Base-by-base conservation (phyloP, 2,888 invertebrate species). In the Amblyjoppa fuscipennis region DNA sequence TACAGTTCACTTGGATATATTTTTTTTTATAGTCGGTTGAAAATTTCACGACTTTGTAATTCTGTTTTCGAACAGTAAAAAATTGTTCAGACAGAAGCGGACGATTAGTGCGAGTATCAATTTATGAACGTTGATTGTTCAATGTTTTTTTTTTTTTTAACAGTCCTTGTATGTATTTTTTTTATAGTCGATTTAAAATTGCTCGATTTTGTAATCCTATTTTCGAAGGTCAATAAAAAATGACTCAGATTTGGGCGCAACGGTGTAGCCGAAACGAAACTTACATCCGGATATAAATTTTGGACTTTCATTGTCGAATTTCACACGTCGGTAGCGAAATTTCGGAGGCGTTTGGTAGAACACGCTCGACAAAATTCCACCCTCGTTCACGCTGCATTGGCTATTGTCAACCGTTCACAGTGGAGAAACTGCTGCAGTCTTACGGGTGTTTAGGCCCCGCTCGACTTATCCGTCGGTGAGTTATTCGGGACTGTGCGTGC, bases 391-490 rank as follows among this genome's bases (percentile, higher is more conserved):
- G 31, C 68, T 20, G 70, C 70, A 66, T 51, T 64, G n/a, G 41
- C 64, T 51, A 64, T 82, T 70, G 76, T 76, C 51, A 13, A 13
- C 69, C 49, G 51, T 69, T 74, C 74, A 61, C 25, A 28, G 4
- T 28, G 59, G 56, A 28, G 25, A 53, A 25, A 53, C 28, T 28
- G 31, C 16, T 28, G 61, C 61, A 28, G 70, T 75, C 34, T 70
- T 41, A 31, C 61, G 56, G 28, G 64, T 71, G 75, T 82, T 81
- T 71, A 68, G 70, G 61, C 28, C 61, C 49, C 70, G 76, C 70
- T 82, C 81, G 81, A 82, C 76, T 82, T 76, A 75, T 82, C 70
- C 76, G 71, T 64, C 76, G 81, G 41, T 64, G 75, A 64, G 70
- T 71, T 64, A 71, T 31, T 45, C 61, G 69, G 64, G 61, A 61